Base-by-base conservation (phyloP, 2,797 vertebrate species). In the Tarsius wallacei region DNA sequence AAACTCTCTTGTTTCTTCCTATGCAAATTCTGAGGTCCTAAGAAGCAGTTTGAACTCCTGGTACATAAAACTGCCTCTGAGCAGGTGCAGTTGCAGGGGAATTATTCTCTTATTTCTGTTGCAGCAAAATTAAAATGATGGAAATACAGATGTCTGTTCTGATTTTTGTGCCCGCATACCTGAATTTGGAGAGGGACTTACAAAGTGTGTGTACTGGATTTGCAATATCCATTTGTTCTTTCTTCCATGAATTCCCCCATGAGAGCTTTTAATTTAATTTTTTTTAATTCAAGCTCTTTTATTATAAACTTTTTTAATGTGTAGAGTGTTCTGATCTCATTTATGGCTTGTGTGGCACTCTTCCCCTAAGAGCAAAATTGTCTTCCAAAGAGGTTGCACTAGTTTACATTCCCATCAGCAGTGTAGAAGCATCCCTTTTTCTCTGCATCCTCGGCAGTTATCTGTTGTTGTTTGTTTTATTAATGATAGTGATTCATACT, bases 121-220 rank as follows among this genome's bases (percentile, higher is more conserved):
- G 28, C 66, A 73, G 36, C 31, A 47, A 68, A 80, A 76, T 36
- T 33, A 77, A 85, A 36, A 4, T 63, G 33, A 13, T 64, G 47
- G 76, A 90, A 57, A 77, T 24, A 11, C 22, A 49, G 47, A 12
- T 53, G n/a, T 26, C 36, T 0, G 7, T n/a, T 51, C 42, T 31
- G 64, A 47, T 2, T 7, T 31, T 31, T 21, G 1, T 21, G 31
- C 47, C 33, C 71, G 53, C 91, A n/a, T 28, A 13, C 19, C n/a
- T 12, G 47, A 55, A 49, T 64, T 51, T 8, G 57, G 78, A 47
- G 16, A 21, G 68, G 28, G 24, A 3, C 36, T 1, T 1, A 2
- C 0, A 17, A 71, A 15, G 22, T 3, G 36, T 14, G 0, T 4
- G 1, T 0, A 2, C 61, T 3, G 7, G 15, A 7, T 64, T 19